phyloP scores from a whole-genome alignment of 2,797 vertebrate genomes.

The Sebastes vulpes region DNA sequence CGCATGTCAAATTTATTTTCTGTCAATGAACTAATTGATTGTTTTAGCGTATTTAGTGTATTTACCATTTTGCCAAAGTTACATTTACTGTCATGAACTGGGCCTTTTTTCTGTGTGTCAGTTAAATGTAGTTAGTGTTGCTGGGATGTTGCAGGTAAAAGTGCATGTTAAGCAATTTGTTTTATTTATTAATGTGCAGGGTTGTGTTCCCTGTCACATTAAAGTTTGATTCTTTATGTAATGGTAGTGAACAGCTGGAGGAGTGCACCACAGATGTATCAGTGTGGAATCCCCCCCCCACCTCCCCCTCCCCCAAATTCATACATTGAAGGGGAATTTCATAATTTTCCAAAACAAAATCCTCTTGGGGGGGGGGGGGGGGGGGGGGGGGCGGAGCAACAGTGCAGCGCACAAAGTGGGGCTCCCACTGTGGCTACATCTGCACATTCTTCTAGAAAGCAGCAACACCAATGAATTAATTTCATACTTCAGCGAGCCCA shows the following conservation, averaged over 20 bases:
- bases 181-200: slow-evolving; percentile 1
- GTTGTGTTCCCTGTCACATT: background rate
- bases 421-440: slow-evolving; percentile 72
- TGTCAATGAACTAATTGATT: background rate
- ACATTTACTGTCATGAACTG: background rate
- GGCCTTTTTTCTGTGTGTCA: background rate
- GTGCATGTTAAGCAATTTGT: background rate
- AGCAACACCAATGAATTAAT: slow-evolving; percentile 61
- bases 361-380: background rate
- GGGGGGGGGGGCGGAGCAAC: slow-evolving; percentile 22
- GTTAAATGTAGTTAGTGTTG: background rate
- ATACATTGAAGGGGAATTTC: slow-evolving; percentile 59
- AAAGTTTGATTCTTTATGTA: slow-evolving; percentile 34
- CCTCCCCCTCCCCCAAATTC: background rate
- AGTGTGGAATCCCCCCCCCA: background rate
- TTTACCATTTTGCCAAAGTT: background rate
- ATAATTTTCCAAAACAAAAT: slow-evolving; percentile 67
- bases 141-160: background rate
- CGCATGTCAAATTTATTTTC: background rate
- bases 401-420: slow-evolving; percentile 33
- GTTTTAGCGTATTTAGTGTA: too few relatives aligned
- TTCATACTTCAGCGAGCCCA: slow-evolving; percentile 67
- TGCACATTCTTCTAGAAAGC: slow-evolving; percentile 69
- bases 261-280: slow-evolving; percentile 42
- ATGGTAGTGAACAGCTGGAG: slow-evolving; percentile 45